Conservation (phyloP, 2,113 vertebrate genomes). For the Istiophorus platypterus region DNA sequence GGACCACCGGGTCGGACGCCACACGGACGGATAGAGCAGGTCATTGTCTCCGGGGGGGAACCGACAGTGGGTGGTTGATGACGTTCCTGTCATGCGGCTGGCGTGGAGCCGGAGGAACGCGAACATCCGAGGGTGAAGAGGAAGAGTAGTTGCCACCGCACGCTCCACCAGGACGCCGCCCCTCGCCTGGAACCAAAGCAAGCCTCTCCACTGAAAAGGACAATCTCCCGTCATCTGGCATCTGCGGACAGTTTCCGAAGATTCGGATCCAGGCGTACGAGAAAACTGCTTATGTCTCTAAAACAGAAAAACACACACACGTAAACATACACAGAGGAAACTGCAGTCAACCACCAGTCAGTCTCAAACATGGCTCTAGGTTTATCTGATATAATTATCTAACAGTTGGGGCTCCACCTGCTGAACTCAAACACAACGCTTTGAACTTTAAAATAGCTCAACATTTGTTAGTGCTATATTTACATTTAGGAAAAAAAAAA, state of each 20-base stretch:
- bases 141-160: neutral
- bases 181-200: neutral
- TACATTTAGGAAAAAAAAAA: neutral
- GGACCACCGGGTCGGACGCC: neutral
- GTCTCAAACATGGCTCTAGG: slow-evolving; percentile 18
- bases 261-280: neutral
- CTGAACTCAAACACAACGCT: slow-evolving; percentile 5
- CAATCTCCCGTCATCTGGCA: neutral
- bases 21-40: too few species aligned
- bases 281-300: neutral
- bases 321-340: neutral
- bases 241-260: neutral
- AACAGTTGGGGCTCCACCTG: slow-evolving; percentile 38
- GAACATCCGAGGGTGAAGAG: too few species aligned
- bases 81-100: neutral
- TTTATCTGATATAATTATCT: slow-evolving; percentile 18
- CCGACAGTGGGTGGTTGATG: too few species aligned
- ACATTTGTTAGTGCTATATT: slow-evolving; percentile 19
- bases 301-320: slow-evolving; percentile 22
- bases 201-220: neutral
- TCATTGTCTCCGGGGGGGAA: too few species aligned
- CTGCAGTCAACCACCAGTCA: neutral
- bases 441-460: slow-evolving; percentile 23
- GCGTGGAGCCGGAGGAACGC: too few species aligned
- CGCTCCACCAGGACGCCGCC: neutral